Conservation (phyloP, 2,888 invertebrate genomes). For the Pollenia labialis region DNA sequence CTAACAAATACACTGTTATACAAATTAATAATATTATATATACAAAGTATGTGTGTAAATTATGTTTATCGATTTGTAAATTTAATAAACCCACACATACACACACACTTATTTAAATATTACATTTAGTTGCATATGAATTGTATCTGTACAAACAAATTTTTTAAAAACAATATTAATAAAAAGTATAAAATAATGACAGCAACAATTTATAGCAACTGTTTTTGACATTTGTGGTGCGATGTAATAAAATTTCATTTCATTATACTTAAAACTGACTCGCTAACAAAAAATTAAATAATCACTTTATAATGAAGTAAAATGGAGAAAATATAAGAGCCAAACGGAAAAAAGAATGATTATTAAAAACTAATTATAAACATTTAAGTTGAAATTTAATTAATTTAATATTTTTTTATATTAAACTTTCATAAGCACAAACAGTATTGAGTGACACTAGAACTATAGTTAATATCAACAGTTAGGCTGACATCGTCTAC, state of each 20-base stretch:
- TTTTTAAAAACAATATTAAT: not conserved
- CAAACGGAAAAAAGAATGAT: constrained; percentile 11
- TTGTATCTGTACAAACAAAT: no score
- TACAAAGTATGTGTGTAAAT: no score
- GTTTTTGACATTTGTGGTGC: constrained; percentile 54
- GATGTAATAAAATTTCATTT: constrained; percentile 55
- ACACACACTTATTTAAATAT: no score
- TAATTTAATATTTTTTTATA: constrained; percentile 15
- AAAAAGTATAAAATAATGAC: constrained; percentile 49
- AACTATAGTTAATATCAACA: not conserved
- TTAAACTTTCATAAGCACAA: not conserved
- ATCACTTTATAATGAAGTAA: not conserved
- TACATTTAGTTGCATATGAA: no score
- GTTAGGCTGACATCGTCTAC: no score
- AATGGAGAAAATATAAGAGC: not conserved
- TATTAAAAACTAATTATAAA: constrained; percentile 48
- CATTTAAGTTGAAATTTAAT: constrained; percentile 40
- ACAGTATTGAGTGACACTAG: not conserved
- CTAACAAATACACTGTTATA: no score
- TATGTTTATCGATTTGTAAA: no score
- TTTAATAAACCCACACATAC: no score
- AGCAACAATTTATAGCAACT: constrained; percentile 51
- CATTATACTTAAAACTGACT: constrained; percentile 41
- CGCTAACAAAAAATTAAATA: not conserved
- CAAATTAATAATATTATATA: no score